Evolutionary conservation across 64 coral and sea anemone species (phyloP).

Genomic region (Pachyseris speciosa): DNA sequence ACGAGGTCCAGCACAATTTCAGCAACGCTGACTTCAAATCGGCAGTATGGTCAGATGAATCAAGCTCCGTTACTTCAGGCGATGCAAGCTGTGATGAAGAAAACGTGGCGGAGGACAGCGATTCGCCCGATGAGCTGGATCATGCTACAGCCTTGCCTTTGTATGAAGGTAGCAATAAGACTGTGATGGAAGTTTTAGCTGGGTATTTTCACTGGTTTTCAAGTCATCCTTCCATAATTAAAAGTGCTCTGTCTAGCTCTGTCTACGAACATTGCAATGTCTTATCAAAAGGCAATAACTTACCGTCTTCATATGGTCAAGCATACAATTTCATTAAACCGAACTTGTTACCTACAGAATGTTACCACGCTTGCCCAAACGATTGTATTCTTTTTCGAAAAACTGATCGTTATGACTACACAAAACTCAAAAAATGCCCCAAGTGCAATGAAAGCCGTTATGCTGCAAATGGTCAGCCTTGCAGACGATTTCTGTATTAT

Average conservation of each 20-base stretch:
- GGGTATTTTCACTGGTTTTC: slow-evolving; percentile 63
- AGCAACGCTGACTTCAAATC: too few species aligned
- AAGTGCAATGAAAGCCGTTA: slow-evolving; percentile 2
- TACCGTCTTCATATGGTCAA: slow-evolving; percentile 38
- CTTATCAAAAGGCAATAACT: neutral
- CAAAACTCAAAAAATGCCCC: slow-evolving; percentile 14
- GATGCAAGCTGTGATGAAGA: slow-evolving; percentile 1
- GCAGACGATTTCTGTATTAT: slow-evolving; percentile 11
- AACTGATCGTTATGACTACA: slow-evolving; percentile 28
- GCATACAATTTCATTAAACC: slow-evolving; percentile 28
- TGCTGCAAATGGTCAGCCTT: neutral
- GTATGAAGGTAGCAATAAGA: slow-evolving; percentile 33
- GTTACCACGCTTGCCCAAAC: slow-evolving; percentile 49
- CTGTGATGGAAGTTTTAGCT: slow-evolving; percentile 13
- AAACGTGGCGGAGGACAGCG: neutral
- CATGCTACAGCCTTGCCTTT: slow-evolving; percentile 16
- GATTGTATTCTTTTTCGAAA: slow-evolving; percentile 48
- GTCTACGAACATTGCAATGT: slow-evolving; percentile 16
- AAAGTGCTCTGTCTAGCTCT: slow-evolving; percentile 23
- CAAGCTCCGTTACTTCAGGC: too few species aligned
- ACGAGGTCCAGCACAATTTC: too few species aligned
- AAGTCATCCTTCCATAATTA: slow-evolving; percentile 4
- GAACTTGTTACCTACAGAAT: slow-evolving; percentile 16
- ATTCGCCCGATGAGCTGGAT: neutral
- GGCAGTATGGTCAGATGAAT: too few species aligned